Percentiles rank a stretch among this genome's conserved stretches.
Evolutionary conservation across 2,113 vertebrate genomes (phyloP).

Genomic region (Sciurus niger): DNA sequence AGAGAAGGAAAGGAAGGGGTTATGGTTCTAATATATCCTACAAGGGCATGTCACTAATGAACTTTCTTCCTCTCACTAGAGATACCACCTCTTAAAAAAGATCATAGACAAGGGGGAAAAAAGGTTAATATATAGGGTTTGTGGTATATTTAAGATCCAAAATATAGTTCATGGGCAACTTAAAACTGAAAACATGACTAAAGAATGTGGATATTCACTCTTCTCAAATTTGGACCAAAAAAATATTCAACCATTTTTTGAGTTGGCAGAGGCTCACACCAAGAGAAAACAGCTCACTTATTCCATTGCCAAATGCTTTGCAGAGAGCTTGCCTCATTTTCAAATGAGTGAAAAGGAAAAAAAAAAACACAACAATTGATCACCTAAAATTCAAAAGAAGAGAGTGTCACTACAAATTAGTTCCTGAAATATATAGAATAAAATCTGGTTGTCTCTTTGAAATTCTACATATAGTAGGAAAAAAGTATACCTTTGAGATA

Average conservation of each 20-base stretch:
- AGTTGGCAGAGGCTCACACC: background rate
- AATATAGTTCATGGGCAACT: background rate
- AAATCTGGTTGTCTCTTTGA: constrained; percentile 23
- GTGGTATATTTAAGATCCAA: background rate
- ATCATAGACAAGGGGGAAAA: background rate
- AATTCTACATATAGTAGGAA: background rate
- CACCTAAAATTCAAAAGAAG: background rate
- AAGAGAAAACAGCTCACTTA: background rate
- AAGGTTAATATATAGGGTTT: background rate
- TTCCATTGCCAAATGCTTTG: constrained; percentile 37
- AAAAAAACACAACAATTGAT: background rate
- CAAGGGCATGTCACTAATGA: background rate
- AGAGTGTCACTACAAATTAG: background rate
- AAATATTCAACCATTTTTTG: constrained; percentile 18
- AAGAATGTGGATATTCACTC: background rate
- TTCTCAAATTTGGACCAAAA: background rate
- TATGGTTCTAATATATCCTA: background rate
- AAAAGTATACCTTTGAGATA: background rate
- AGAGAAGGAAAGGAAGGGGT: background rate
- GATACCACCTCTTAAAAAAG: background rate
- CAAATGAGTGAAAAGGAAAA: constrained; percentile 42
- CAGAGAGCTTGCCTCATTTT: constrained; percentile 37
- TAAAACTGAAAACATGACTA: constrained; percentile 9
- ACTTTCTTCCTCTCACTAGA: background rate
- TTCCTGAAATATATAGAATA: background rate